These are phyloP conservation scores for Leptinotarsa tumamoca DNA, from an alignment of 2,888 invertebrate genomes.

Conservation along the genomic window DNA sequence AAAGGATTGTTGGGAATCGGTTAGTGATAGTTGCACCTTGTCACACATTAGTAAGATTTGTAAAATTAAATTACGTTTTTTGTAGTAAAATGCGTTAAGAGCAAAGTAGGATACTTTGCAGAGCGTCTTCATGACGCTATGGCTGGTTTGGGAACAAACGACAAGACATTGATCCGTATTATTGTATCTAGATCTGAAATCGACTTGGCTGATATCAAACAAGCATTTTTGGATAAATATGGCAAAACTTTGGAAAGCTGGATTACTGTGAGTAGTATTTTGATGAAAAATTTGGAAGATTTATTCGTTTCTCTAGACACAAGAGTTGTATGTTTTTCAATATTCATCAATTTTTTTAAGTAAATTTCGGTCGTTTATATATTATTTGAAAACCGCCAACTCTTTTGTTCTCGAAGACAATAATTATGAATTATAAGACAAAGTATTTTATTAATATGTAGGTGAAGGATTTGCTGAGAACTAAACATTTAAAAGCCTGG, in stretches of 20 bases:
- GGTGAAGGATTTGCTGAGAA: background rate
- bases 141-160: conserved; percentile 92
- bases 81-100: conserved; percentile 88
- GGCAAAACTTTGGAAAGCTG: conserved; percentile 86
- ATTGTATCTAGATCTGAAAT: conserved; percentile 91
- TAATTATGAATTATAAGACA: background rate
- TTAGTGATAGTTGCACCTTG: conserved; percentile 63
- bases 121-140: conserved; percentile 90
- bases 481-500: background rate
- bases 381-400: background rate
- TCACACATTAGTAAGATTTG: too few species aligned
- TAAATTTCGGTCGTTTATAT: background rate
- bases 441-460: background rate
- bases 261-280: conserved; percentile 79
- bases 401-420: background rate
- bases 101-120: conserved; percentile 92
- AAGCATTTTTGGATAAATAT: conserved; percentile 86
- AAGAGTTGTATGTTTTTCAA: background rate
- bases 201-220: conserved; percentile 92
- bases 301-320: background rate
- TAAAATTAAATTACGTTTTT: conserved; percentile 35
- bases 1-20: conserved; percentile 90
- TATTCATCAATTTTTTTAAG: background rate
- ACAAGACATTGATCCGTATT: conserved; percentile 92
- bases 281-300: background rate